These are phyloP conservation scores for Pipra filicauda DNA, from an alignment of 2,113 vertebrate species.

Conservation along the genomic window DNA sequence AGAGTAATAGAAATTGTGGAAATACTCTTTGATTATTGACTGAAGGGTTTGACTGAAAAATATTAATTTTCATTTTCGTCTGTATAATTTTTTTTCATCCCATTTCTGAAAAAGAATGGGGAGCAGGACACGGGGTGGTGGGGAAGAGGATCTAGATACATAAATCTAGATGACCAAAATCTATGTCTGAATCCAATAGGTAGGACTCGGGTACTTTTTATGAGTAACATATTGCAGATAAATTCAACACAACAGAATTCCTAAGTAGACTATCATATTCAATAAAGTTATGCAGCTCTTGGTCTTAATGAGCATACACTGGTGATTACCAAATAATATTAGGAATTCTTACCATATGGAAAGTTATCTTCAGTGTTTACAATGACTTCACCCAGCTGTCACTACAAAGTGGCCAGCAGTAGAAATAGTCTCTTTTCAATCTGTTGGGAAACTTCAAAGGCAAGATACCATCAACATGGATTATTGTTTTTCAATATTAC, in stretches of 20 bases:
- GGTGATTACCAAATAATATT: slow-evolving; percentile 34
- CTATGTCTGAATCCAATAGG: not conserved
- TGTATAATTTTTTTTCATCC: not conserved
- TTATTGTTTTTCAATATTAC: not conserved
- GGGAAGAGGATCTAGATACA: not conserved
- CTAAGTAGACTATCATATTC: not conserved
- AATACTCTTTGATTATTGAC: not conserved
- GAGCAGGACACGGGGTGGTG: fast-evolving
- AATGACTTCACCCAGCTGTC: slow-evolving; percentile 48
- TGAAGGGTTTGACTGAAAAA: not conserved
- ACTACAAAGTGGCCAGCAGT: slow-evolving; percentile 18
- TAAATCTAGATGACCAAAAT: not conserved
- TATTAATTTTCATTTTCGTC: not conserved
- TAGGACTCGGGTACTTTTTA: not conserved
- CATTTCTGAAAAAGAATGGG: not conserved
- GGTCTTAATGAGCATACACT: slow-evolving; percentile 8
- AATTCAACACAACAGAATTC: slow-evolving; percentile 3
- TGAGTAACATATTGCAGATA: not conserved
- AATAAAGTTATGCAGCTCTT: not conserved
- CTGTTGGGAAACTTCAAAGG: slow-evolving; percentile 43
- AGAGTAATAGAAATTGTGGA: not conserved
- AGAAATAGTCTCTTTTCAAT: slow-evolving; percentile 21
- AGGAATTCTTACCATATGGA: slow-evolving; percentile 56
- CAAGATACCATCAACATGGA: not conserved
- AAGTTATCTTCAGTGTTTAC: slow-evolving; percentile 19